Percentiles rank a stretch among this genome's conserved stretches.
Conservation (phyloP, 2,888 invertebrate species). For the Polydrusus tereticollis region DNA sequence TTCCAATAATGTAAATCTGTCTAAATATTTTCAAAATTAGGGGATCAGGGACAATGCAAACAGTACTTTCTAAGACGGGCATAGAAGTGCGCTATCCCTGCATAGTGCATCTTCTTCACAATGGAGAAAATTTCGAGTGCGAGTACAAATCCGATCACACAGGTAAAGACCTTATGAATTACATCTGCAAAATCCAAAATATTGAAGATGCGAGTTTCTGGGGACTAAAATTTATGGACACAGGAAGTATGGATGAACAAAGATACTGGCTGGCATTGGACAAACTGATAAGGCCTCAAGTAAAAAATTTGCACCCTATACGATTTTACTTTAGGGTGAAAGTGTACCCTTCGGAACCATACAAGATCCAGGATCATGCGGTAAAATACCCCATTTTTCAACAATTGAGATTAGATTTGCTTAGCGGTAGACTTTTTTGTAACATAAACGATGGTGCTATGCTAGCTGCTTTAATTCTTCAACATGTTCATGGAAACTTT, state of each 20-base stretch:
- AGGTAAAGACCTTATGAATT: constrained; percentile 51
- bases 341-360: constrained; percentile 53
- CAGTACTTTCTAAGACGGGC: constrained; percentile 49
- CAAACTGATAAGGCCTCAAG: constrained; percentile 51
- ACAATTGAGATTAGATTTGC: constrained; percentile 52
- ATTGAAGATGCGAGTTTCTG: constrained; percentile 50
- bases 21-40: constrained; percentile 6
- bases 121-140: constrained; percentile 51
- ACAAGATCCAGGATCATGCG: constrained; percentile 48
- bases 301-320: constrained; percentile 47
- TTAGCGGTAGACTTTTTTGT: constrained; percentile 50
- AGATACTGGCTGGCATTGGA: constrained; percentile 52
- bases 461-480: constrained; percentile 51
- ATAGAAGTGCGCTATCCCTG: constrained; percentile 53
- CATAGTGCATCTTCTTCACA: constrained; percentile 51
- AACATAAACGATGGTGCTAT: constrained; percentile 49
- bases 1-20: constrained; percentile 36
- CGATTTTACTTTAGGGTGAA: constrained; percentile 53
- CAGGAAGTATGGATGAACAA: constrained; percentile 42
- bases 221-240: constrained; percentile 51
- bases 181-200: constrained; percentile 50
- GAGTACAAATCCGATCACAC: constrained; percentile 52
- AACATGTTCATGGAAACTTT: constrained; percentile 50
- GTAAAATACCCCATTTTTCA: constrained; percentile 51
- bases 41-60: constrained; percentile 49